Conservation (phyloP, 1,140 invertebrate species). For the Dendroctonus valens region DNA sequence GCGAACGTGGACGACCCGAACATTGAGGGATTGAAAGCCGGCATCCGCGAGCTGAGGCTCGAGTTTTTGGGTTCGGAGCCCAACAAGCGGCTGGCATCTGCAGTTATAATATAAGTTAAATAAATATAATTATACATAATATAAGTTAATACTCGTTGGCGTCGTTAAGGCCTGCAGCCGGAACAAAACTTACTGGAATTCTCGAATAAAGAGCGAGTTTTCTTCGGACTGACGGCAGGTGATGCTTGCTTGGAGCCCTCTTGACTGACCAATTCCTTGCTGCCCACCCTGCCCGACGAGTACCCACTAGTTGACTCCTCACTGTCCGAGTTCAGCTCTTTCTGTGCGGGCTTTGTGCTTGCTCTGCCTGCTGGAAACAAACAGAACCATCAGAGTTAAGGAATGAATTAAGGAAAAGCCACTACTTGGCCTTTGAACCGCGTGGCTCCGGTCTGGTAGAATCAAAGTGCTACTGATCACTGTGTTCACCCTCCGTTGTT, state of each 20-base stretch:
- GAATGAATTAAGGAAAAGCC: no score
- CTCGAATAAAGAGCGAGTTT: slow-evolving; percentile 34
- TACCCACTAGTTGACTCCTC: slow-evolving; percentile 50
- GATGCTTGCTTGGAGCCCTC: slow-evolving; percentile 37
- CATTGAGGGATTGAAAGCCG: slow-evolving; percentile 59
- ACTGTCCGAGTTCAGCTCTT: slow-evolving; percentile 46
- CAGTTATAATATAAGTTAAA: no score
- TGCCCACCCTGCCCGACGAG: slow-evolving; percentile 43
- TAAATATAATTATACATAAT: no score
- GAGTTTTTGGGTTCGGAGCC: slow-evolving; percentile 38
- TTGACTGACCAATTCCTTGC: slow-evolving; percentile 39
- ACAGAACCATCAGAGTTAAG: no score
- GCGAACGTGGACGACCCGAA: slow-evolving; percentile 48
- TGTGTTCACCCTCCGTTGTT: slow-evolving; percentile 19
- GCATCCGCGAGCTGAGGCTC: slow-evolving; percentile 54
- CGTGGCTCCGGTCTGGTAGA: no score
- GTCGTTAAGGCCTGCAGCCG: no score
- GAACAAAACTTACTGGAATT: slow-evolving; percentile 31
- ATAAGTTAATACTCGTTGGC: no score
- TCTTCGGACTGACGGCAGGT: slow-evolving; percentile 27
- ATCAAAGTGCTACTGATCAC: no score
- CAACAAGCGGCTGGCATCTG: no score
- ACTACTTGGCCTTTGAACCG: no score
- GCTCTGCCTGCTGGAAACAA: no score
- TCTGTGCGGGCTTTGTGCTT: slow-evolving; percentile 18